These are phyloP conservation scores for Ornithorhynchus anatinus DNA, from an alignment of 2,113 vertebrate genomes.

Conservation along the genomic window DNA sequence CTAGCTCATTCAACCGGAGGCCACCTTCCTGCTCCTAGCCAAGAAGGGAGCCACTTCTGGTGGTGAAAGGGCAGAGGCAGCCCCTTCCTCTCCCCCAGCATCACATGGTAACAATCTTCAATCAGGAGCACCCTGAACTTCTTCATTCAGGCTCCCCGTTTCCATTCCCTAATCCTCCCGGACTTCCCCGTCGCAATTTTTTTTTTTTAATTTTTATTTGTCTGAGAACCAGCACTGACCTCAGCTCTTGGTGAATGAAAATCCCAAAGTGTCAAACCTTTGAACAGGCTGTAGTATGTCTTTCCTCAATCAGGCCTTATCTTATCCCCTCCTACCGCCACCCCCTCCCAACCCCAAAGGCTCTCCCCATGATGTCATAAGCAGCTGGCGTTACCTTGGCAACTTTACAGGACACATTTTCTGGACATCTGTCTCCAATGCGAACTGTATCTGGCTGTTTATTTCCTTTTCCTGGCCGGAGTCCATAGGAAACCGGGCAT, in stretches of 20 bases:
- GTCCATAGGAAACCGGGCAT: constrained; percentile 40
- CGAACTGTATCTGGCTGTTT: constrained; percentile 39
- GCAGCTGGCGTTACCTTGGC: constrained; percentile 21
- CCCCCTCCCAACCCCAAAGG: not conserved
- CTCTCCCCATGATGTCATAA: constrained; percentile 12
- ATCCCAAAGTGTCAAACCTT: not conserved
- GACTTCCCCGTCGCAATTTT: too few relatives aligned
- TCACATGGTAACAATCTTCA: too few relatives aligned
- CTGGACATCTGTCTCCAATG: constrained; percentile 20
- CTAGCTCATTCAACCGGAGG: too few relatives aligned
- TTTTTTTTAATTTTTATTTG: too few relatives aligned
- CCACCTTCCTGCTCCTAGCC: too few relatives aligned
- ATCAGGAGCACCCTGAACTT: too few relatives aligned
- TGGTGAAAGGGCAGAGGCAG: too few relatives aligned
- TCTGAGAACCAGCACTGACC: not conserved
- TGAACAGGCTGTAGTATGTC: not conserved
- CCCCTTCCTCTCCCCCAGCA: too few relatives aligned
- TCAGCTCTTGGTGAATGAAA: not conserved
- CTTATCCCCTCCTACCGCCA: too few relatives aligned
- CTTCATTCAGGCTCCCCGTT: too few relatives aligned
- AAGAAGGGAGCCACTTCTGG: too few relatives aligned
- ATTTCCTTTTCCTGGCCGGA: constrained; percentile 28
- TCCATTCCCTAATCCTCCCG: too few relatives aligned
- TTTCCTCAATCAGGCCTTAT: not conserved
- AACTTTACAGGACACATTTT: constrained; percentile 22